Evolutionary conservation across 2,797 vertebrate species (phyloP).

Genomic region (Pseudochirops corinnae): DNA sequence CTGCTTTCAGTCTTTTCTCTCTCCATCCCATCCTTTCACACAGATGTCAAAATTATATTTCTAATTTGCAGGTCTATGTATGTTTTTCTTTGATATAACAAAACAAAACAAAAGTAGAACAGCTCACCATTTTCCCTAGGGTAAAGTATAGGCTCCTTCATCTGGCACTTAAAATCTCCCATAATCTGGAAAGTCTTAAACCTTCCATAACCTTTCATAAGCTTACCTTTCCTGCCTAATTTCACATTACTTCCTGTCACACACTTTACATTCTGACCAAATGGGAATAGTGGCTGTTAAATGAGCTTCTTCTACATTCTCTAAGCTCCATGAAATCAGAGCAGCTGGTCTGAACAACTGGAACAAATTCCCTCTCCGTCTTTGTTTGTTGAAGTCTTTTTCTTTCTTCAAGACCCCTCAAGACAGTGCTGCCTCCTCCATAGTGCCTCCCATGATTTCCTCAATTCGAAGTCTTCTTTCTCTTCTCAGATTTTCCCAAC

Average conservation of each 20-base stretch:
- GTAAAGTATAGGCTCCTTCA: not conserved
- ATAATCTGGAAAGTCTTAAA: conserved; percentile 1
- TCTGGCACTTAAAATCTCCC: not conserved
- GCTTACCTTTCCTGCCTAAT: not conserved
- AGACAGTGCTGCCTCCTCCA: not conserved
- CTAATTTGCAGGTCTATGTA: not conserved
- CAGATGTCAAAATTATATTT: not conserved
- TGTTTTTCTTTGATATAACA: not conserved
- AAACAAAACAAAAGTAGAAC: not conserved
- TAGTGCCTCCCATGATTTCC: not conserved
- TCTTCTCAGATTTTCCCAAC: not conserved
- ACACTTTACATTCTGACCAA: not conserved
- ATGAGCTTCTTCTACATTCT: not conserved
- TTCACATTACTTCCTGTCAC: not conserved
- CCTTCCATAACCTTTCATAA: not conserved
- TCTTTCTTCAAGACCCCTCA: not conserved
- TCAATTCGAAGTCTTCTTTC: not conserved
- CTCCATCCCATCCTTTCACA: not conserved
- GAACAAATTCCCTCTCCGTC: not conserved
- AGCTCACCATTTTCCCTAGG: not conserved
- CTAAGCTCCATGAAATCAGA: not conserved
- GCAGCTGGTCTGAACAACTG: not conserved
- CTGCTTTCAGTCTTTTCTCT: not conserved
- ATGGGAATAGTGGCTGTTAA: conserved; percentile 3
- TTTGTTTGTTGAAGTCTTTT: not conserved